Evolutionary conservation across 2,797 vertebrate species (phyloP).

Genomic region (Falco peregrinus): DNA sequence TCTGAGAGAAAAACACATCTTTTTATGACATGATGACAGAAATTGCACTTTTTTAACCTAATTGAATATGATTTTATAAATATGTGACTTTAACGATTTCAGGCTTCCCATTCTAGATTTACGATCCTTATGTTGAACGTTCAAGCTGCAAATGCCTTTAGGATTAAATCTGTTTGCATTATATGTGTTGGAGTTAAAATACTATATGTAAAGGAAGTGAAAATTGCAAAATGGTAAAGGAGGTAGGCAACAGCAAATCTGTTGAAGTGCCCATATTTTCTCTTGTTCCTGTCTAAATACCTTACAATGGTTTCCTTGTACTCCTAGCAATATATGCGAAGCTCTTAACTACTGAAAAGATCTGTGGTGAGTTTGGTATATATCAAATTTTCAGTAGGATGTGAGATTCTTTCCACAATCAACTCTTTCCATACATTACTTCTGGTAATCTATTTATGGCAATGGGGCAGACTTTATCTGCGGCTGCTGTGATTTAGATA

Average conservation of each 20-base stretch:
- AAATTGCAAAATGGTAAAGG: background rate
- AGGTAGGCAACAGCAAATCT: background rate
- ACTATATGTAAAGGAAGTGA: background rate
- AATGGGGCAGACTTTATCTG: background rate
- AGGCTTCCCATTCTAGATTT: slow-evolving; percentile 82
- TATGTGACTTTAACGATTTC: slow-evolving; percentile 88
- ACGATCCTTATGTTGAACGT: slow-evolving; percentile 70
- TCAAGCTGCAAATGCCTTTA: slow-evolving; percentile 51
- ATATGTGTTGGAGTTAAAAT: background rate
- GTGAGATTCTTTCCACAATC: background rate
- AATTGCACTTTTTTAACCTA: slow-evolving; percentile 96
- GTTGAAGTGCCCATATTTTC: background rate
- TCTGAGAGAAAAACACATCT: slow-evolving; percentile 95
- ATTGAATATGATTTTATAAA: slow-evolving; percentile 92
- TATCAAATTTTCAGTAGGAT: background rate
- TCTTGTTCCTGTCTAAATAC: background rate
- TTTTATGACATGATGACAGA: slow-evolving; percentile 99
- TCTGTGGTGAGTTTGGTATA: background rate
- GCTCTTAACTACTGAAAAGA: background rate
- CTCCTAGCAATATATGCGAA: background rate
- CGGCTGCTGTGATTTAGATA: slow-evolving; percentile 18
- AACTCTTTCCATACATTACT: background rate
- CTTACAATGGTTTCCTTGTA: background rate
- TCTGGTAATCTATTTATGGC: slow-evolving; percentile 4
- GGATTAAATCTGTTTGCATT: slow-evolving; percentile 17